Conservation (phyloP, 2,888 invertebrate species). For the Cephonodes hylas region DNA sequence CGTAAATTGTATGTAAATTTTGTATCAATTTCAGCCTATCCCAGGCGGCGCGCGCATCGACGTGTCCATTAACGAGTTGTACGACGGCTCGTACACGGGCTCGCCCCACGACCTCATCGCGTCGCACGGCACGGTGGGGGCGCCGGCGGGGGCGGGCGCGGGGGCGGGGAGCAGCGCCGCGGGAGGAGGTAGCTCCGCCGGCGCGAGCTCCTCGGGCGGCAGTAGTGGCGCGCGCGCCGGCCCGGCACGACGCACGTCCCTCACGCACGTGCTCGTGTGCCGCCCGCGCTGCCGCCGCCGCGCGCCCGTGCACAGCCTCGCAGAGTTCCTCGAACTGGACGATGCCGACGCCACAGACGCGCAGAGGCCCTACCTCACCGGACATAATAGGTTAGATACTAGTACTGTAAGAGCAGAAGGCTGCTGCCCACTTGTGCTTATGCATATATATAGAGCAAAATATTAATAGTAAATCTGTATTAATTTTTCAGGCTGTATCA, state of each 20-base stretch:
- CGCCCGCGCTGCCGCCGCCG: slow-evolving; percentile 82
- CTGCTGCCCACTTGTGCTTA: too few relatives aligned
- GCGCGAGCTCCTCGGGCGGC: slow-evolving; percentile 82
- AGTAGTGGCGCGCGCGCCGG: slow-evolving; percentile 86
- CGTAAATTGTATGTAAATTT: too few relatives aligned
- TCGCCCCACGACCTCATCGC: slow-evolving; percentile 94
- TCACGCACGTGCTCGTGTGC: slow-evolving; percentile 90
- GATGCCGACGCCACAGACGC: slow-evolving; percentile 89
- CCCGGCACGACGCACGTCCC: slow-evolving; percentile 87
- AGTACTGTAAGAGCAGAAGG: neutral
- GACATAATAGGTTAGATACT: slow-evolving; percentile 86
- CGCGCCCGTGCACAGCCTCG: slow-evolving; percentile 85
- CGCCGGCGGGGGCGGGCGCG: slow-evolving; percentile 87
- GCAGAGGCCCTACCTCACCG: slow-evolving; percentile 93
- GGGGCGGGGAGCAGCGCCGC: slow-evolving; percentile 89
- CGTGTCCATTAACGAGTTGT: slow-evolving; percentile 96
- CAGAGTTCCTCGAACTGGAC: slow-evolving; percentile 93
- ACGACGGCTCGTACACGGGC: slow-evolving; percentile 97
- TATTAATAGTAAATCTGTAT: neutral
- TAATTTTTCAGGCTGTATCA: slow-evolving; percentile 88
- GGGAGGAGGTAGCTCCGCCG: too few relatives aligned
- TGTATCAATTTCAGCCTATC: slow-evolving; percentile 84
- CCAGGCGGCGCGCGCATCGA: slow-evolving; percentile 93
- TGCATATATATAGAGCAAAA: too few relatives aligned
- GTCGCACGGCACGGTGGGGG: slow-evolving; percentile 87